Evolutionary conservation across 2,888 invertebrate species (phyloP), one percentile per base, ranked within the genome.

Genomic region (Rotaria macrura): DNA sequence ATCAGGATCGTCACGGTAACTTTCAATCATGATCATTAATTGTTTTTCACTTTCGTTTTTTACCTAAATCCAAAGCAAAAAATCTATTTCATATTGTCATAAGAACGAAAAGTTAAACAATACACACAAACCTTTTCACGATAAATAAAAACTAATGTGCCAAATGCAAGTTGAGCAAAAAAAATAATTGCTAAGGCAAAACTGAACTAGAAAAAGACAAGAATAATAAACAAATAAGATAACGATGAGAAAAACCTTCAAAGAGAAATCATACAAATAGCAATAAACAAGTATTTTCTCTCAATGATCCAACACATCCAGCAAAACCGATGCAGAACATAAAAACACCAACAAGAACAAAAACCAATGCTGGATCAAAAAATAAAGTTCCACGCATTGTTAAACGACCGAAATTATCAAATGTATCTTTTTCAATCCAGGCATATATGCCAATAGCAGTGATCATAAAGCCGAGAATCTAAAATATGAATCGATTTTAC

Each of bases 291-390:
- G 86, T 86, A 40, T 86, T 86, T 93, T 98, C 98, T 90, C 85
- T 49, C 23, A 87, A 93, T 87, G 97, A 97, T 87, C 97, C 97
- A 54, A 97, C 95, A 92, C 97, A 97, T 87, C 97, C 97, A 88
- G 96, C 95, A 92, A 97, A 97, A 86, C 97, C 97, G 90, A 98
- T 96, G 89, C 96, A 93, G 91, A 96, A 97, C 88, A 97, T 96
- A 88, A 96, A 93, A 88, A 94, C 93, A 87, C 97, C 97, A 89
- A 95, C 93, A 91, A 96, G 94, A 91, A 98, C 96, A 88, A 98
- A 93, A 88, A 97, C 93, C 91, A 97, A 96, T 47, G 97, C 97
- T 74, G 98, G 98, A 92, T 98, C 97, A 88, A 98, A 92, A 17
- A 96, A 95, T 88, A 97, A 94, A 14, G 43, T 43, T 79, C 79